Percentiles rank a stretch among this genome's conserved stretches.
phyloP scores from a whole-genome alignment of 2,888 invertebrate genomes.

The Notodonta dromedarius region DNA sequence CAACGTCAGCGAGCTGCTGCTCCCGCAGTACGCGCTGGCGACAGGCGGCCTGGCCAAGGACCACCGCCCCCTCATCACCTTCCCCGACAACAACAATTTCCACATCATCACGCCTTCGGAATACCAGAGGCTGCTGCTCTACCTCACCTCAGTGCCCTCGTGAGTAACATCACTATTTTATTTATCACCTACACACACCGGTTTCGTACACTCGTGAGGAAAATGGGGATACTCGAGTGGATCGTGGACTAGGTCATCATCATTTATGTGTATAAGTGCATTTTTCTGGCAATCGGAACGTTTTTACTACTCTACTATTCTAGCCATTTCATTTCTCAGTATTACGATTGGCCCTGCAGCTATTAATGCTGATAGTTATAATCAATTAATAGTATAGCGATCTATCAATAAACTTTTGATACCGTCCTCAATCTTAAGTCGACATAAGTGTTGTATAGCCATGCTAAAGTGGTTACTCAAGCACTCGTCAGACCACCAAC shows the following conservation, averaged over 20 bases:
- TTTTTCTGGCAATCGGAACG: no score
- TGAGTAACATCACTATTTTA: constrained; percentile 83
- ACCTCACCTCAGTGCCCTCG: constrained; percentile 98
- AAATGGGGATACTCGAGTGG: no score
- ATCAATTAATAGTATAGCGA: not conserved
- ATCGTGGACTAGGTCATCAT: no score
- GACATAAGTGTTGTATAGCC: no score
- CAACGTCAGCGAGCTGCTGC: constrained; percentile 93
- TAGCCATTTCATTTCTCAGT: no score
- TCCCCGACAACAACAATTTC: constrained; percentile 96
- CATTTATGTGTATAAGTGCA: no score
- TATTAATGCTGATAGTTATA: no score
- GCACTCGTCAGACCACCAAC: not conserved
- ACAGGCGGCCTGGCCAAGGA: constrained; percentile 97
- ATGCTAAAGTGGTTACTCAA: not conserved
- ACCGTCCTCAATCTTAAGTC: not conserved
- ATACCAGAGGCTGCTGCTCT: constrained; percentile 95
- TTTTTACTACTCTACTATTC: no score
- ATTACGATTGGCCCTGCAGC: no score
- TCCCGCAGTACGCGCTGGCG: constrained; percentile 95
- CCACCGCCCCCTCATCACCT: constrained; percentile 96
- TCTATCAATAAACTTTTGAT: constrained; percentile 6
- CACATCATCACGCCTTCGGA: constrained; percentile 92
- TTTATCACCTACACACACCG: no score
- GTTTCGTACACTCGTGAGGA: no score